Conservation (phyloP, 2,797 vertebrate genomes). For the Aeoliscus strigatus region DNA sequence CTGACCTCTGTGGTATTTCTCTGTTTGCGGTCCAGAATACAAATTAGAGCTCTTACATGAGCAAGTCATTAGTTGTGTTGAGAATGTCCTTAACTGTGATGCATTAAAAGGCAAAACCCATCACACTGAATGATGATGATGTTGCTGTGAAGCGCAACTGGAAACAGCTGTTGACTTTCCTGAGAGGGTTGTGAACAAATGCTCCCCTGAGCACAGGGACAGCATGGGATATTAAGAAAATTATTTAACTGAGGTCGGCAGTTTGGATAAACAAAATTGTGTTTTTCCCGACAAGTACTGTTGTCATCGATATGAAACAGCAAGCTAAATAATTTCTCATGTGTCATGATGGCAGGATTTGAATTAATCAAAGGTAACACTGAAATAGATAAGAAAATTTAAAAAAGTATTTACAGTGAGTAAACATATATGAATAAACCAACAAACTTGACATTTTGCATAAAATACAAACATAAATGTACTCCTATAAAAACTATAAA, state of each 20-base stretch:
- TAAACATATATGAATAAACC: too few relatives aligned
- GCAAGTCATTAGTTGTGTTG: constrained; percentile 93
- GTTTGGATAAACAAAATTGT: too few relatives aligned
- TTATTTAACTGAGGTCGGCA: constrained; percentile 1
- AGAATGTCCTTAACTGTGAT: constrained; percentile 84
- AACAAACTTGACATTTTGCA: too few relatives aligned
- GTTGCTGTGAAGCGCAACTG: constrained; percentile 43
- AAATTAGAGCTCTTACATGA: constrained; percentile 80
- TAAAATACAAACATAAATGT: too few relatives aligned
- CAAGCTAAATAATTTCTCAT: too few relatives aligned
- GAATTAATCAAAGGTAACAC: too few relatives aligned
- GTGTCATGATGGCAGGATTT: too few relatives aligned
- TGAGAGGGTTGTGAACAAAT: constrained; percentile 66
- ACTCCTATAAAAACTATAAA: too few relatives aligned
- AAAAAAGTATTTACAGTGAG: too few relatives aligned
- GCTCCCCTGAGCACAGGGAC: constrained; percentile 46
- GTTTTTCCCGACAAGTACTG: too few relatives aligned
- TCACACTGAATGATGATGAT: constrained; percentile 64
- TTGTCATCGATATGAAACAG: too few relatives aligned
- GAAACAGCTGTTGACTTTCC: constrained; percentile 71
- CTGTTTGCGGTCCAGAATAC: constrained; percentile 55
- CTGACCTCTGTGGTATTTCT: constrained; percentile 47
- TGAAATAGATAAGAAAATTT: too few relatives aligned
- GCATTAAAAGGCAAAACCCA: constrained; percentile 77
- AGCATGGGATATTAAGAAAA: constrained; percentile 12